phyloP scores from a whole-genome alignment of 2,797 vertebrate species.

The Acanthurus leucopareius region DNA sequence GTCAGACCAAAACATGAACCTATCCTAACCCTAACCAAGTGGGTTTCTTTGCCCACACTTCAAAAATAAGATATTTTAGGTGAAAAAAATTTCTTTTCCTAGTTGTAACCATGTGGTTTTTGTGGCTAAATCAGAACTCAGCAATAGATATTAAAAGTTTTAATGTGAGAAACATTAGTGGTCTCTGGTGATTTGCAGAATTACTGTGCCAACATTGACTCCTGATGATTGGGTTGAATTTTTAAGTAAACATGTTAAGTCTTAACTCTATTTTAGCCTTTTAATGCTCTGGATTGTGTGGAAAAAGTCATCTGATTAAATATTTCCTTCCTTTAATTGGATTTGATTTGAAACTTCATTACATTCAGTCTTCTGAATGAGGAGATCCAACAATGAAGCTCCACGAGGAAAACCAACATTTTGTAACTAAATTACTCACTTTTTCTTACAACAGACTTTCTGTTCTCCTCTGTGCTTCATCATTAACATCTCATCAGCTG shows the following conservation, averaged over 20 bases:
- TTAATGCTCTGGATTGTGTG: neutral
- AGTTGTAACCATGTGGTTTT: no score
- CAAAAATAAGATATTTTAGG: no score
- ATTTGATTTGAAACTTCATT: neutral
- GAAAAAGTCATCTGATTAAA: neutral
- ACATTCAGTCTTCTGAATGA: neutral
- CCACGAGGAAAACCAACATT: slow-evolving; percentile 5
- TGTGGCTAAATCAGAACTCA: no score
- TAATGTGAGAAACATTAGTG: no score
- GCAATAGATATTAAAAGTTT: no score
- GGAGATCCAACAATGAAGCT: neutral
- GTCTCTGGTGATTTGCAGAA: no score
- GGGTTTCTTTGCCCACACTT: no score
- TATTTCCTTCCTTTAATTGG: neutral
- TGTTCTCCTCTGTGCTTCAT: slow-evolving; percentile 7
- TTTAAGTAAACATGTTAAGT: neutral
- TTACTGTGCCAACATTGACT: no score
- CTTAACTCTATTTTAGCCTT: neutral
- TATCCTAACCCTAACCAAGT: no score
- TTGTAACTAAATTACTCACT: neutral
- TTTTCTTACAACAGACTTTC: slow-evolving; percentile 4
- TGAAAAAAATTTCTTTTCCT: no score
- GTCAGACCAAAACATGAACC: no score
- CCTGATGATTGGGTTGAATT: no score
- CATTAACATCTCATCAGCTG: slow-evolving; percentile 1